Conservation (phyloP, 2,888 invertebrate species). For the Serripes groenlandicus region DNA sequence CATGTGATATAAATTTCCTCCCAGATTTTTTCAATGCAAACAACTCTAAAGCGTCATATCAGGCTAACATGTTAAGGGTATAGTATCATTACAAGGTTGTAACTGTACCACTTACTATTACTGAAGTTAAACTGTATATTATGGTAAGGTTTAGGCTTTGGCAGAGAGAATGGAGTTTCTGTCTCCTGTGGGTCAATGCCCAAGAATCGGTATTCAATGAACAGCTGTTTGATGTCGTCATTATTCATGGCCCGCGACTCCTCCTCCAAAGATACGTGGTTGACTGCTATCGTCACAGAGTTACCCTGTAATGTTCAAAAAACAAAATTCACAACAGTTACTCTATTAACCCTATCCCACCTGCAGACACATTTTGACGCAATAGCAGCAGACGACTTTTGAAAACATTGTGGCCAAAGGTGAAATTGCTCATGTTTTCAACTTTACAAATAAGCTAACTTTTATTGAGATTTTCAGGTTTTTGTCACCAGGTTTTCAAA, state of each 20-base stretch:
- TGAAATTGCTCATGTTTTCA: no score
- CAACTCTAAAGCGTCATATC: no score
- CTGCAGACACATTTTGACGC: no score
- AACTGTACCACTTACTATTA: slow-evolving; percentile 86
- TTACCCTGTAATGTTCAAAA: slow-evolving; percentile 71
- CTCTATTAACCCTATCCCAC: neutral
- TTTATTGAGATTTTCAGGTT: no score
- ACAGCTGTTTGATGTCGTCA: slow-evolving; percentile 84
- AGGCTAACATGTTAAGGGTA: no score
- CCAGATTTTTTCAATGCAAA: no score
- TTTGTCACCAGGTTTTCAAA: no score
- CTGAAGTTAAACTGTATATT: slow-evolving; percentile 86
- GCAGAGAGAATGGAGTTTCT: slow-evolving; percentile 87
- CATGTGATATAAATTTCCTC: no score
- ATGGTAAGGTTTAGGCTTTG: slow-evolving; percentile 85
- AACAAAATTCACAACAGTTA: neutral
- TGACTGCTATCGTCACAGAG: slow-evolving; percentile 82
- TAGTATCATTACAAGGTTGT: no score
- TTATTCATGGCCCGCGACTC: slow-evolving; percentile 78
- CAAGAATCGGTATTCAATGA: slow-evolving; percentile 87
- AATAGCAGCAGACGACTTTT: no score
- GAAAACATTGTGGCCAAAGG: no score
- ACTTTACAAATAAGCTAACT: no score
- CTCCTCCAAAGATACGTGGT: slow-evolving; percentile 81
- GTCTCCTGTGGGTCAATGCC: slow-evolving; percentile 85